Conservation (phyloP, 2,113 vertebrate species). For the Gallinago paraguaiae region DNA sequence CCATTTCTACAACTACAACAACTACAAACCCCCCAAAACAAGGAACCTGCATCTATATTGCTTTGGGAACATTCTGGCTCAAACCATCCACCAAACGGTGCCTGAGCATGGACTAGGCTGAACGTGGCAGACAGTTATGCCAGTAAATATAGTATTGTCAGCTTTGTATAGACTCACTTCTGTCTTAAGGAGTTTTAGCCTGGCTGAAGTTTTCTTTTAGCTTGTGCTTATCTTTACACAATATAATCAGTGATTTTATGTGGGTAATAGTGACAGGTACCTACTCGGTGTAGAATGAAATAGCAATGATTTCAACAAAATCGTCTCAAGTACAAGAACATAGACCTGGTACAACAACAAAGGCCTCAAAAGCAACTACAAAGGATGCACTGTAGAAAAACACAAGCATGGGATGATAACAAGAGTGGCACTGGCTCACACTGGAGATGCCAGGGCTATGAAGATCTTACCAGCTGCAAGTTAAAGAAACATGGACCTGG, state of each 20-base stretch:
- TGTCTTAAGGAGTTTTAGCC: neutral
- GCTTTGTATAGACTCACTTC: neutral
- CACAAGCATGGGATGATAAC: neutral
- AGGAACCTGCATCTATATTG: neutral
- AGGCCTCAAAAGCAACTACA: neutral
- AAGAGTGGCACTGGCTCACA: neutral
- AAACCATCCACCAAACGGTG: accelerated
- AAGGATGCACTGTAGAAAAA: neutral
- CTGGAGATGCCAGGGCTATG: neutral
- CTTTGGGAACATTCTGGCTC: neutral
- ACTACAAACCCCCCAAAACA: neutral
- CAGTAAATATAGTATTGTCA: neutral
- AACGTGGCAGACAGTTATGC: neutral
- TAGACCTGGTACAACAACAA: neutral
- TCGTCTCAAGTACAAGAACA: neutral
- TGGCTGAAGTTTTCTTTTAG: neutral
- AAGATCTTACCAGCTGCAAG: neutral
- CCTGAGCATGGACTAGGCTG: no score
- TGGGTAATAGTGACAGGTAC: neutral
- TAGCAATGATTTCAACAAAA: neutral
- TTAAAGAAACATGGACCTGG: neutral
- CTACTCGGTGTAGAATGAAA: neutral
- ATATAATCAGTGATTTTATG: neutral
- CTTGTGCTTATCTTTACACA: neutral
- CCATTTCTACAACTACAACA: neutral